Conservation (phyloP, 2,113 vertebrate species). For the Pycnonotus jocosus region DNA sequence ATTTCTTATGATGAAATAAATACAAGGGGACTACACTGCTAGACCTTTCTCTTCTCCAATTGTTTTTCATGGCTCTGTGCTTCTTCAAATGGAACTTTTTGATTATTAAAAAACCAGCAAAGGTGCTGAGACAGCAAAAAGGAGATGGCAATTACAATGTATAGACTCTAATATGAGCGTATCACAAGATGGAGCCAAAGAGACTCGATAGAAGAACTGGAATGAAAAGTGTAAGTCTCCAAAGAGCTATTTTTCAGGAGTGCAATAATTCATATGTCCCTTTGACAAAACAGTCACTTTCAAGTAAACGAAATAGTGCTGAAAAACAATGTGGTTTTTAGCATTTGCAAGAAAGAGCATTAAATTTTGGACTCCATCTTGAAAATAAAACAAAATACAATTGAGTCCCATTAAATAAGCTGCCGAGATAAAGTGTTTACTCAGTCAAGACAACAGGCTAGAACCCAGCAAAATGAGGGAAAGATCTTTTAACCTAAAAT, state of each 20-base stretch:
- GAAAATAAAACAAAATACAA: neutral
- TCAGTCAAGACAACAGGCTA: neutral
- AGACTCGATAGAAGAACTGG: constrained; percentile 9
- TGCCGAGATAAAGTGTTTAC: neutral
- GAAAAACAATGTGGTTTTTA: neutral
- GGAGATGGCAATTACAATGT: neutral
- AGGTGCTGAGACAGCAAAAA: neutral
- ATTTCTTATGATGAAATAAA: neutral
- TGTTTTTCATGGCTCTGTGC: neutral
- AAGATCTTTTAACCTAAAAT: neutral
- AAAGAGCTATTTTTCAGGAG: neutral
- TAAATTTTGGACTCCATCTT: neutral
- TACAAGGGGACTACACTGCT: neutral
- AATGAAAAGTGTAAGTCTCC: neutral
- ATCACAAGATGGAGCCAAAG: constrained; percentile 72
- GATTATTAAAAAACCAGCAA: neutral
- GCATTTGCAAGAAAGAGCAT: neutral
- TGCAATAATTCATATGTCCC: neutral
- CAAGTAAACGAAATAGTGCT: neutral
- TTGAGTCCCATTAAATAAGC: neutral
- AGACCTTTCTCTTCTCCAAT: neutral
- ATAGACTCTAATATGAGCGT: neutral
- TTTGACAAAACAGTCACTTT: neutral
- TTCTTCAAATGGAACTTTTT: neutral
- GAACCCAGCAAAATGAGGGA: neutral